Evolutionary conservation across 2,888 invertebrate genomes (phyloP), one percentile per base, ranked within the genome.

Genomic region (Axea sp.): DNA sequence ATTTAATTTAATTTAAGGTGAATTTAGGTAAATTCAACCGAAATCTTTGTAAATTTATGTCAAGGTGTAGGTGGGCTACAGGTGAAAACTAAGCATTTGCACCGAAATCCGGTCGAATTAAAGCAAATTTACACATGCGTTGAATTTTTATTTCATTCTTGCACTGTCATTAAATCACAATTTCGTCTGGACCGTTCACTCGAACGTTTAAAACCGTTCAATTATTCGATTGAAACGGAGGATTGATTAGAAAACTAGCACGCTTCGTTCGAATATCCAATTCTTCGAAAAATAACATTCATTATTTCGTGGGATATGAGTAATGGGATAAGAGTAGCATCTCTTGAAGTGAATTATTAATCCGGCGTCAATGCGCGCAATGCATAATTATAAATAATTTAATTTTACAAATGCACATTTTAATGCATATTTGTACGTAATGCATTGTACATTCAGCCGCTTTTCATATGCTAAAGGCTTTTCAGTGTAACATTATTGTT

Each of bases 321-420:
- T 22, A 31, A n/a, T n/a, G n/a, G n/a, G n/a, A n/a, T n/a, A n/a
- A n/a, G n/a, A n/a, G n/a, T 7, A 19, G 7, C 30, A 12, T 22
- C 37, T 22, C n/a, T 2, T 3, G 7, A 30, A 39, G 37, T 39
- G 22, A 37, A 49, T 60, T 30, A 80, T 80, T 80, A 80, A 78
- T 79, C 73, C 74, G 26, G 19, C 28, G 31, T 35, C 45, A 47
- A 49, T 49, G 60, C 15, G 14, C 14, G 60, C 22, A 19, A 33
- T 8, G 43, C 28, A 55, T 45, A 55, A 55, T 55, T 14, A 9
- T 67, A 47, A 67, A 67, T 47, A 57, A 67, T 51, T 59, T 59
- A 41, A 51, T 68, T 53, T 53, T 33, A 69, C 51, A 59, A 59
- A 51, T 68, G 41, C 59, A 51, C 33, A 33, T 68, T 59, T 68